Evolutionary conservation across 35 echinoderm and acorn worm genomes (phyloP).

Genomic region (Lytechinus variegatus): DNA sequence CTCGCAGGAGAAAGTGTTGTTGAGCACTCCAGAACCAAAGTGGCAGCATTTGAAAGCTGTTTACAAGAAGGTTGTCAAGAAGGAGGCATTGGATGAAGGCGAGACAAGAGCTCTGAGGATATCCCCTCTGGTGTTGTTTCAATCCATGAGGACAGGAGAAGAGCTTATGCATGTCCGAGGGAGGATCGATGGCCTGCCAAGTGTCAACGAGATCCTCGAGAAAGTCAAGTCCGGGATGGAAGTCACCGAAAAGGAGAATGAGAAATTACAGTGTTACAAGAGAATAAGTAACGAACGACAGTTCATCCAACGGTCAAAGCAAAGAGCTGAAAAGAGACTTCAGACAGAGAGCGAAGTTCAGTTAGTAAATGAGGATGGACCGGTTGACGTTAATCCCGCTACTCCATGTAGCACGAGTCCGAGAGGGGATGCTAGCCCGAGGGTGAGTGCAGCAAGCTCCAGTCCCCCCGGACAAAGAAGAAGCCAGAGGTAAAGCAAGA

Average conservation of each 20-base stretch:
- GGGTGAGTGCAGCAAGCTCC: background rate
- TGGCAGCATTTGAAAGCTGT: background rate
- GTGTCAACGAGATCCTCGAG: background rate
- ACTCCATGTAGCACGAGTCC: background rate
- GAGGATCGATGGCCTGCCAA: background rate
- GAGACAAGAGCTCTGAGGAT: background rate
- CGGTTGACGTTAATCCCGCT: background rate
- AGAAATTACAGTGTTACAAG: background rate
- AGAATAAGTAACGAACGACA: background rate
- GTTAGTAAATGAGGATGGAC: background rate
- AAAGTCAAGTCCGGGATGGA: background rate
- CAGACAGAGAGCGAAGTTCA: background rate
- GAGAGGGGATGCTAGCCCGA: background rate
- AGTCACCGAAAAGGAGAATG: background rate
- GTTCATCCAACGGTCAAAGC: background rate
- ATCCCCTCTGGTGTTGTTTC: slow-evolving; percentile 17
- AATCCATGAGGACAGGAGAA: background rate
- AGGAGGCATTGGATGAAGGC: background rate
- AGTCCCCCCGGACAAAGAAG: background rate
- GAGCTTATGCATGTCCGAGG: slow-evolving; percentile 22
- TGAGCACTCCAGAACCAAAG: background rate
- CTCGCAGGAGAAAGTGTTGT: background rate
- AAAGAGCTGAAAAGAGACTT: background rate
- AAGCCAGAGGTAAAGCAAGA: background rate
- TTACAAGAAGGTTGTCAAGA: slow-evolving; percentile 15